Conservation (phyloP, 2,888 invertebrate species). For the Serrognathus titanus region DNA sequence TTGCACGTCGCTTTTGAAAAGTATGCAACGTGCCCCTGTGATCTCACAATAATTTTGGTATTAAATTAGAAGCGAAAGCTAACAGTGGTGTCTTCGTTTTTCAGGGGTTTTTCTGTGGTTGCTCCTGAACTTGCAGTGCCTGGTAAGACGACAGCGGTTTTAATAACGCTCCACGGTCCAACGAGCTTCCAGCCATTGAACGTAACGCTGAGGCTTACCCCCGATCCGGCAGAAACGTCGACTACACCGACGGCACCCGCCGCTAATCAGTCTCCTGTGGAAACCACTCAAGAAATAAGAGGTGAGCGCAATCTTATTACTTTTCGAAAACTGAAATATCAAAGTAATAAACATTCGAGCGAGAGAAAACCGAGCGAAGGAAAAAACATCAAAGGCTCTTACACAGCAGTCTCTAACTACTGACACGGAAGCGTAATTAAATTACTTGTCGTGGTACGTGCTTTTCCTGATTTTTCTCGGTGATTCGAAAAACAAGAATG, state of each 20-base stretch:
- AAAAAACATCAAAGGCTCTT: slow-evolving; percentile 3
- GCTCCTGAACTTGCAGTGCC: slow-evolving; percentile 65
- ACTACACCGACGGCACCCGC: slow-evolving; percentile 19
- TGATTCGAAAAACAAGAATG: no score
- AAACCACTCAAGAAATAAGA: slow-evolving; percentile 44
- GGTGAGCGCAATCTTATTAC: slow-evolving; percentile 30
- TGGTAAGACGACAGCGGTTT: slow-evolving; percentile 62
- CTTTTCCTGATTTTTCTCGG: no score
- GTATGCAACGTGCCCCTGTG: no score
- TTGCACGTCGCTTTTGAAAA: no score
- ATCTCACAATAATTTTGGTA: no score
- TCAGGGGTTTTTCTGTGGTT: slow-evolving; percentile 64
- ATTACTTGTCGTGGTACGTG: background rate
- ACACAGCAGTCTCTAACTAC: background rate
- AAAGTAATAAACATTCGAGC: no score
- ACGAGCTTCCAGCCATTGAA: slow-evolving; percentile 53
- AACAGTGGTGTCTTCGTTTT: slow-evolving; percentile 24
- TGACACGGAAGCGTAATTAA: background rate
- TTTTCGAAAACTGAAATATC: no score
- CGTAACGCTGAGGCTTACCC: slow-evolving; percentile 56
- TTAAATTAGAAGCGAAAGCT: no score
- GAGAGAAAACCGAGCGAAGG: background rate
- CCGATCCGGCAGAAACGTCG: slow-evolving; percentile 30
- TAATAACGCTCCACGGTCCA: slow-evolving; percentile 60
- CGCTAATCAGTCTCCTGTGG: slow-evolving; percentile 32